Evolutionary conservation across 2,888 invertebrate genomes (phyloP).

Genomic region (Sarcophaga variegata): DNA sequence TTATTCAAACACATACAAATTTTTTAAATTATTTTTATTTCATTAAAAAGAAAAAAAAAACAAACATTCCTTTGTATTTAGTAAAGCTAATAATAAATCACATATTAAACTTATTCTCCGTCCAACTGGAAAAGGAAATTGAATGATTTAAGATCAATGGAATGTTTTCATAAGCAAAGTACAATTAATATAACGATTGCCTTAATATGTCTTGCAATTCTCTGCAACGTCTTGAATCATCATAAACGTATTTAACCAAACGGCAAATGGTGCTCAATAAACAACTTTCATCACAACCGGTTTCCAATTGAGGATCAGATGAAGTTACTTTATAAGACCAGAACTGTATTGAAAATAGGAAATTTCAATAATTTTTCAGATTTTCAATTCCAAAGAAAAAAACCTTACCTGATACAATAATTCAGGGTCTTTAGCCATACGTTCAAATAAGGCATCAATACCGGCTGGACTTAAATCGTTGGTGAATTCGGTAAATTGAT

Average conservation of each 20-base stretch:
- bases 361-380: neutral
- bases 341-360: conserved; percentile 43
- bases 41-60: no score
- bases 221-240: conserved; percentile 74
- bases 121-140: no score
- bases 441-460: conserved; percentile 84
- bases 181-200: conserved; percentile 44
- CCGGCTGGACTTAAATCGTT: conserved; percentile 85
- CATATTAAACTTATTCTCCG: no score
- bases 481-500: conserved; percentile 88
- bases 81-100: no score
- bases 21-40: no score
- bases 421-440: conserved; percentile 82
- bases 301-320: conserved; percentile 74
- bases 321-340: conserved; percentile 74
- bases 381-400: neutral
- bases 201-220: conserved; percentile 73
- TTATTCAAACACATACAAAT: no score
- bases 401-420: conserved; percentile 74
- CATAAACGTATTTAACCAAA: conserved; percentile 74
- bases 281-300: conserved; percentile 76
- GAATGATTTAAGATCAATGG: no score
- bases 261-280: conserved; percentile 75
- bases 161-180: no score
- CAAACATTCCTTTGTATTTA: no score